Percentiles rank a stretch among this genome's conserved stretches.
phyloP scores from a whole-genome alignment of 53 echinoderm and acorn worm genomes.

The Arbacia lixula region DNA sequence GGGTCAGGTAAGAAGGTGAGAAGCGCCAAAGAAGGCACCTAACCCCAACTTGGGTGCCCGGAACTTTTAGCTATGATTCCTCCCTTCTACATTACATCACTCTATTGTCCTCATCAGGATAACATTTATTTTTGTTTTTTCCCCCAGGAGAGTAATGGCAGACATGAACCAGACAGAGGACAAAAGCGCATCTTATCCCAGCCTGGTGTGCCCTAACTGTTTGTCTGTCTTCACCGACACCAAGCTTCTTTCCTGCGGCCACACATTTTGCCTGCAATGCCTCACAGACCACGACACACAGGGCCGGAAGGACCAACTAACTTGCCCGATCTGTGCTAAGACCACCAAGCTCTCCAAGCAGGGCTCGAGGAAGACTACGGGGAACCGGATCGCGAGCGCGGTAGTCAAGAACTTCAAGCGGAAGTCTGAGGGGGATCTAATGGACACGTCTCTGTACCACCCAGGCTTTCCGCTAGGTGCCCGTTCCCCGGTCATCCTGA shows the following conservation, averaged over 20 bases:
- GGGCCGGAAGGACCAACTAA: background rate
- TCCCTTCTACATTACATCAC: no score
- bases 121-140: no score
- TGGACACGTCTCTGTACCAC: no score
- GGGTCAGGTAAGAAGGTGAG: no score
- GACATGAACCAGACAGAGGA: no score
- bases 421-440: no score
- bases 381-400: background rate
- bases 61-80: no score
- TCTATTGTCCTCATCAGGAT: no score
- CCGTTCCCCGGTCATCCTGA: background rate
- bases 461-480: background rate
- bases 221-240: background rate
- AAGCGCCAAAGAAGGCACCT: no score
- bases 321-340: conserved; percentile 18
- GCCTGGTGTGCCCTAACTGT: conserved; percentile 20
- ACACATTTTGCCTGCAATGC: conserved; percentile 32
- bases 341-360: background rate
- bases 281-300: conserved; percentile 16
- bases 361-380: background rate
- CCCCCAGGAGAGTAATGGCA: no score
- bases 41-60: no score
- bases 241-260: conserved; percentile 13
- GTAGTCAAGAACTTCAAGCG: background rate
- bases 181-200: no score